These are phyloP conservation scores for Acropora tenuis DNA, from an alignment of 64 coral and sea anemone species.

Conservation along the genomic window DNA sequence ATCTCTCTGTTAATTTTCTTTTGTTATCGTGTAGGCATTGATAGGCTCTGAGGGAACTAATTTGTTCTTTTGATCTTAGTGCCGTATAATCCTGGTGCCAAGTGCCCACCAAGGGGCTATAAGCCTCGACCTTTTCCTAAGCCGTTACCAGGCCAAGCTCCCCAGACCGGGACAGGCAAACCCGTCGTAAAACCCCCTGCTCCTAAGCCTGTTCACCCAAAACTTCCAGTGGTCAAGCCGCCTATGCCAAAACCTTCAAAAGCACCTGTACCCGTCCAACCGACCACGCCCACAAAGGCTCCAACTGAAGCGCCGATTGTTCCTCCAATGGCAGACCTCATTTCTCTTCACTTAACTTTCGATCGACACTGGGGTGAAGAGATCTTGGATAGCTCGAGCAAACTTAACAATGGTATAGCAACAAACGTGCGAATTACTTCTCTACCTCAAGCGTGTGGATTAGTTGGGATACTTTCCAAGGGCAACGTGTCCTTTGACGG, in stretches of 20 bases:
- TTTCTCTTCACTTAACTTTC: slow-evolving; percentile 64
- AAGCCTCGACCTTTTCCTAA: slow-evolving; percentile 51
- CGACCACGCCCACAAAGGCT: slow-evolving; percentile 8
- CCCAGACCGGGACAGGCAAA: neutral
- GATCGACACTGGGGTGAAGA: slow-evolving; percentile 58
- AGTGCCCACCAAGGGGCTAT: slow-evolving; percentile 74
- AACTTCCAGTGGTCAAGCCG: slow-evolving; percentile 1
- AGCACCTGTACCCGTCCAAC: slow-evolving; percentile 14
- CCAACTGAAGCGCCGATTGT: slow-evolving; percentile 36
- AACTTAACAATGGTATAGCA: slow-evolving; percentile 62
- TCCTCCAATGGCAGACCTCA: slow-evolving; percentile 7
- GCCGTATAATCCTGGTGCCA: slow-evolving; percentile 4
- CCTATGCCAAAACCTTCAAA: slow-evolving; percentile 32
- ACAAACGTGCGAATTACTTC: slow-evolving; percentile 52
- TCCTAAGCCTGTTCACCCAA: slow-evolving; percentile 28
- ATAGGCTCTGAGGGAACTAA: neutral
- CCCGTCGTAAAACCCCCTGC: neutral
- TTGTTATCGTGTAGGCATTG: too few species aligned
- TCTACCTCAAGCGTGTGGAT: slow-evolving; percentile 72
- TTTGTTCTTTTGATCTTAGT: neutral
- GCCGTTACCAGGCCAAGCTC: neutral
- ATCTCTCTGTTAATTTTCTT: too few species aligned
- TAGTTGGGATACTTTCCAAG: slow-evolving; percentile 66
- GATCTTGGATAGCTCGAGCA: slow-evolving; percentile 65
- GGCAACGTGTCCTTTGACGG: slow-evolving; percentile 77